A percentile compares a stretch with the other conserved stretches of the same genome.
These are phyloP conservation scores for Bothrops alternatus DNA, from an alignment of 2,797 vertebrate species.

Conservation along the genomic window DNA sequence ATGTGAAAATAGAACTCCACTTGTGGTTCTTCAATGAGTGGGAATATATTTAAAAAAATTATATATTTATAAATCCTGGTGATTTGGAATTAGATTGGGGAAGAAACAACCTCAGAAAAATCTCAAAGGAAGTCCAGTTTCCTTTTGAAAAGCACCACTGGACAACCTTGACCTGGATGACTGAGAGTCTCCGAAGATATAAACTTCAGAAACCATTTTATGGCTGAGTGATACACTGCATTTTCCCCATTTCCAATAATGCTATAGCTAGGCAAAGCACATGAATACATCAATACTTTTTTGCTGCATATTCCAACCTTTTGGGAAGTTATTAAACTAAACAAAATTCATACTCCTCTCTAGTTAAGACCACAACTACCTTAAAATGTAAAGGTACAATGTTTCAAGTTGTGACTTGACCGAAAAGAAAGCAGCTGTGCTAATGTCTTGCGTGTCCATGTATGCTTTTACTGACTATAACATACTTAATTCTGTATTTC, in stretches of 20 bases:
- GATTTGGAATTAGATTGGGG: not conserved
- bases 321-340: not conserved
- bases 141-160: no score
- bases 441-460: not conserved
- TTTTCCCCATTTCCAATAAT: not conserved
- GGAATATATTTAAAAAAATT: no score
- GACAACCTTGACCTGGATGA: no score
- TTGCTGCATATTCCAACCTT: not conserved
- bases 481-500: not conserved
- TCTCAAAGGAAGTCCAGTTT: no score
- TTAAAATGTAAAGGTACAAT: not conserved
- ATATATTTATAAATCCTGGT: no score
- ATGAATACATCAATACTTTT: not conserved
- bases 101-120: not conserved
- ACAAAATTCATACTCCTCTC: not conserved
- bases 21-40: not conserved
- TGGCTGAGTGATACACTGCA: not conserved
- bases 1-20: not conserved
- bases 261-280: not conserved
- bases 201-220: not conserved
- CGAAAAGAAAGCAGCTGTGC: not conserved
- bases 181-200: no score
- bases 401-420: not conserved
- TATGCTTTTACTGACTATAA: not conserved
- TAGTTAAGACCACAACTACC: not conserved